A percentile compares a stretch with the other conserved stretches of the same genome.
Evolutionary conservation across 92 coral and sea anemone genomes (phyloP).

Genomic region (Hydrozoanthus gracilis): DNA sequence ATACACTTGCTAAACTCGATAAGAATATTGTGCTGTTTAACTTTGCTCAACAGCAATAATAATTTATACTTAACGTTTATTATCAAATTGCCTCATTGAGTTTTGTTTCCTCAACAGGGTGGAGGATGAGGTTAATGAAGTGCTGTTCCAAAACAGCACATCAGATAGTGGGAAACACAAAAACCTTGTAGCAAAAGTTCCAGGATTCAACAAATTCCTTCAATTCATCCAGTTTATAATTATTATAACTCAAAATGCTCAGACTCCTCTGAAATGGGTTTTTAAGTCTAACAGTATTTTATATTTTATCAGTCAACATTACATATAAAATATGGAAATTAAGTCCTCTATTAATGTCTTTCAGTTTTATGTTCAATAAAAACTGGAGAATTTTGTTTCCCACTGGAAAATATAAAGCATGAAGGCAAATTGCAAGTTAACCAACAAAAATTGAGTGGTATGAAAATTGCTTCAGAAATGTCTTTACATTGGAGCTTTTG

Average conservation of each 20-base stretch:
- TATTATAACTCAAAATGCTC: too few relatives aligned
- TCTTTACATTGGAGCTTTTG: slow-evolving; percentile 28
- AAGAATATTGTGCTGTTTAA: not conserved
- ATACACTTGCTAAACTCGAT: too few relatives aligned
- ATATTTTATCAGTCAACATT: too few relatives aligned
- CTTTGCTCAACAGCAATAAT: not conserved
- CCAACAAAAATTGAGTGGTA: slow-evolving; percentile 26
- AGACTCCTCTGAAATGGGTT: too few relatives aligned
- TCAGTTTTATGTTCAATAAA: not conserved
- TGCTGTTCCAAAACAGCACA: not conserved
- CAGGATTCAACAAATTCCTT: not conserved
- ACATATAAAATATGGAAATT: not conserved
- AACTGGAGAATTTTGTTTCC: not conserved
- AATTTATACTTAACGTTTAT: too few relatives aligned
- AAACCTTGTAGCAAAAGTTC: not conserved
- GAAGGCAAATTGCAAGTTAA: not conserved
- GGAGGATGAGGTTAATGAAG: slow-evolving; percentile 87
- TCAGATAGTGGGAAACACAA: not conserved
- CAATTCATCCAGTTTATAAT: too few relatives aligned
- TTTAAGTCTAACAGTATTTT: too few relatives aligned
- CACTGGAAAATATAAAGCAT: not conserved
- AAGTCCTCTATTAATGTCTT: not conserved
- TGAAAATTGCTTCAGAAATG: slow-evolving; percentile 48
- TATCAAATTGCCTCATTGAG: not conserved
- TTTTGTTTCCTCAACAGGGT: slow-evolving; percentile 56